These are phyloP conservation scores for Uria lomvia DNA, from an alignment of 2,113 vertebrate species.

Conservation along the genomic window DNA sequence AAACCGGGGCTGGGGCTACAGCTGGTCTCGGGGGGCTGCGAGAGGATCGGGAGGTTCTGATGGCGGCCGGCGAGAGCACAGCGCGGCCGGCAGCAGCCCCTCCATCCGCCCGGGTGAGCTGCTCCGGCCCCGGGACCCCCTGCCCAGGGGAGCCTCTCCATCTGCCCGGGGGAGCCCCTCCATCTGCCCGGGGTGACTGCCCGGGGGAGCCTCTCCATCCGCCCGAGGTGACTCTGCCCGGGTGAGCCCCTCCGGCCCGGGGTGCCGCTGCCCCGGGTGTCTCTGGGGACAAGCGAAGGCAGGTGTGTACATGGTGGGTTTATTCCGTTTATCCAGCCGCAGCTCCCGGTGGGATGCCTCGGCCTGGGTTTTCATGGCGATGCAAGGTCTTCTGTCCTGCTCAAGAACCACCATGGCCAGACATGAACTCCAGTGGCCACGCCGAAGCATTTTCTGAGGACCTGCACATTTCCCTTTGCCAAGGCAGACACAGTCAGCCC, in stretches of 20 bases:
- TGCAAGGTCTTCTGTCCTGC: not conserved
- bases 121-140: too few relatives aligned
- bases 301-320: fast-evolving
- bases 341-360: fast-evolving
- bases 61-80: not conserved
- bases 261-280: not conserved
- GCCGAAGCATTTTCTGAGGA: fast-evolving
- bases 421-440: fast-evolving
- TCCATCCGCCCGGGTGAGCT: too few relatives aligned
- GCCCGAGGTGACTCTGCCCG: not conserved
- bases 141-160: too few relatives aligned
- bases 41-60: too few relatives aligned
- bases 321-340: fast-evolving
- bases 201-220: not conserved
- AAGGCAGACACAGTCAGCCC: not conserved
- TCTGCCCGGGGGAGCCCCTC: not conserved
- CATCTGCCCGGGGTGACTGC: too few relatives aligned
- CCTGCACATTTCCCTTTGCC: not conserved
- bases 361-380: fast-evolving
- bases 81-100: too few relatives aligned
- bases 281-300: not conserved
- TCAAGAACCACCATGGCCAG: fast-evolving
- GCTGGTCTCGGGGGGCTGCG: not conserved
- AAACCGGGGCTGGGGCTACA: not conserved
- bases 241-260: not conserved